Conservation (phyloP, 2,113 vertebrate genomes). For the Centropus bengalensis region DNA sequence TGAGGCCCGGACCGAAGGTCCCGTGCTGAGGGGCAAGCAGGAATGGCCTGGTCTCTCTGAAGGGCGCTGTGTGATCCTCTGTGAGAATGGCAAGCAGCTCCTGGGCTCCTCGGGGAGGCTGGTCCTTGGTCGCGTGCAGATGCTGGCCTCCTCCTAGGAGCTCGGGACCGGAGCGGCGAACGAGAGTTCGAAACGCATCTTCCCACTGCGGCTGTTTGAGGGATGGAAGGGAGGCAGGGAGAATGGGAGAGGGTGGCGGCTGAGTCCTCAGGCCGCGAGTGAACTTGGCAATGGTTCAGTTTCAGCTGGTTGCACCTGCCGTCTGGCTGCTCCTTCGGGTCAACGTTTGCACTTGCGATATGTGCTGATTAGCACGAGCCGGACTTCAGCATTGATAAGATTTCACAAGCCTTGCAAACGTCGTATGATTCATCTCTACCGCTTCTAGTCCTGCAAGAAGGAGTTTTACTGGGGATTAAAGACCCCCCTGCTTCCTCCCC, state of each 20-base stretch:
- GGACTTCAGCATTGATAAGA: conserved; percentile 48
- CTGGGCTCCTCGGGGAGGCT: neutral
- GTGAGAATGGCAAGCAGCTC: neutral
- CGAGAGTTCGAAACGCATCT: neutral
- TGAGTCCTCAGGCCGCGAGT: neutral
- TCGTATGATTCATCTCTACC: neutral
- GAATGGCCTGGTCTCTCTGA: neutral
- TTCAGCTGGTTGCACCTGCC: neutral
- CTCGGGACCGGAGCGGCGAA: neutral
- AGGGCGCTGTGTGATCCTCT: neutral
- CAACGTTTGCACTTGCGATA: conserved; percentile 5
- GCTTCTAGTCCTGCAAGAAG: neutral
- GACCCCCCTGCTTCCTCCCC: neutral
- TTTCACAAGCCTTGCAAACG: conserved; percentile 13
- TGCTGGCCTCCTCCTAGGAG: neutral
- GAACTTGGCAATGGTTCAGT: neutral
- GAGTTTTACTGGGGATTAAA: neutral
- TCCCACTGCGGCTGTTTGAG: neutral
- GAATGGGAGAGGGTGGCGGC: neutral
- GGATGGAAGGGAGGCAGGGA: neutral
- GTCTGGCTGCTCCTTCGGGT: neutral
- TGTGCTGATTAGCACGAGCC: neutral
- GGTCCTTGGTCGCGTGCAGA: neutral
- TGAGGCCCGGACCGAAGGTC: neutral
- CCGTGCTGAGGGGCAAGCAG: neutral